Evolutionary conservation across 2,113 vertebrate genomes (phyloP), one percentile per base, ranked within the genome.

Genomic region (Nothoprocta perdicaria): DNA sequence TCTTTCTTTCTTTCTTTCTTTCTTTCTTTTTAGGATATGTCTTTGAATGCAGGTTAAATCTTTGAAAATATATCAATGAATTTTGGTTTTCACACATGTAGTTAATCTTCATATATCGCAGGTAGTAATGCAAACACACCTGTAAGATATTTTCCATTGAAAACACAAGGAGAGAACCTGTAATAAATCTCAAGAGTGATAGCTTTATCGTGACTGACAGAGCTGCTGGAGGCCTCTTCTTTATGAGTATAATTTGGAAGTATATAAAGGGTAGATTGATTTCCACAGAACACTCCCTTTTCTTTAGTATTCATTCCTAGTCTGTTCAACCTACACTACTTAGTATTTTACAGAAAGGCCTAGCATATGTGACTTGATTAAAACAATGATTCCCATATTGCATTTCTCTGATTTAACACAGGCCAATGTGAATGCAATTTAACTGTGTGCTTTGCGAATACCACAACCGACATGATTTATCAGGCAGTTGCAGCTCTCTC

Each of bases 101-200:
- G 96, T 97, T 97, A 97, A 97, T 98, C 97, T 98, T 97, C 95
- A 93, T 97, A 91, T 92, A 95, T 95, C 95, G 96, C 94, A 67
- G 58, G 89, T 92, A 83, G 57, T 29, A 97, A 95, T 92, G 89
- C 94, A 96, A 97, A 96, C 96, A 97, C 97, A 97, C 97, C 96
- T 97, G 96, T 97, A 97, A 96, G 96, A 96, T 95, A 90, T 95
- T 96, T 96, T 93, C 94, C 88, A 94, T 90, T 93, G 96, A 96
- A 96, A 95, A 96, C 96, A 94, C 84, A 94, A 95, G 88, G 88
- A 96, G 60, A 94, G 88, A 96, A 88, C 87, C 92, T 94, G 78
- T 88, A 96, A 96, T 97, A 97, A 97, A 97, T 97, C 97, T 97
- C 90, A 94, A 94, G 94, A 94, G 80, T 96, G 97, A 96, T 96